Conservation (phyloP, 2,888 invertebrate species). For the Falcaria lacertinaria region DNA sequence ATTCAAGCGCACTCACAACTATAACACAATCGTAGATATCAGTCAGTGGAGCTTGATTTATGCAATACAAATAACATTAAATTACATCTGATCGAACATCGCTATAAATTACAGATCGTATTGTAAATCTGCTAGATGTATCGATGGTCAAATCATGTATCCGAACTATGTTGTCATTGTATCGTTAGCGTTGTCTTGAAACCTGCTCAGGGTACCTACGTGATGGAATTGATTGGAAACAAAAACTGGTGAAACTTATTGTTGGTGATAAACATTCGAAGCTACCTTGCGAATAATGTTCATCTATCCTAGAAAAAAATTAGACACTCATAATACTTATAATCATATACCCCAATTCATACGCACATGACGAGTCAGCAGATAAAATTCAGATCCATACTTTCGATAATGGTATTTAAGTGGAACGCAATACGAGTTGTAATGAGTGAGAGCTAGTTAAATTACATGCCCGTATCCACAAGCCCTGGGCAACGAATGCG, state of each 20-base stretch:
- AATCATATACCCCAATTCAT: too few relatives aligned
- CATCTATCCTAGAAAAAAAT: too few relatives aligned
- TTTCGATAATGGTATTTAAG: too few relatives aligned
- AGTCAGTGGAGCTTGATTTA: conserved; percentile 73
- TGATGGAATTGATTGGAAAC: conserved; percentile 1
- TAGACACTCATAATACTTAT: too few relatives aligned
- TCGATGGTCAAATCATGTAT: conserved; percentile 69
- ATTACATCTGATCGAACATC: conserved; percentile 77
- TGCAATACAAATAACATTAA: conserved; percentile 70
- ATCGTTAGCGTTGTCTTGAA: conserved; percentile 21
- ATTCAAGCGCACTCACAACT: conserved; percentile 47
- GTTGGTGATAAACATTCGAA: neutral
- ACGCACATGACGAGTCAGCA: too few relatives aligned
- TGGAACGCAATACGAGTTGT: neutral
- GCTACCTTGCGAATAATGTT: neutral
- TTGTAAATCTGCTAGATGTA: conserved; percentile 75
- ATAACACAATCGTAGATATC: conserved; percentile 55
- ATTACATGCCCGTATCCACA: neutral
- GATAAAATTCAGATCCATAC: too few relatives aligned
- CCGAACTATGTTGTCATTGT: conserved; percentile 58
- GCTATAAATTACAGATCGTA: conserved; percentile 72
- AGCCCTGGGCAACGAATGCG: neutral
- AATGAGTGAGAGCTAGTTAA: neutral
- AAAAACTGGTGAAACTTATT: neutral
- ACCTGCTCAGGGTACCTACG: conserved; percentile 12